phyloP scores from a whole-genome alignment of 2,113 vertebrate species.

The Trochalopteron elliotii region DNA sequence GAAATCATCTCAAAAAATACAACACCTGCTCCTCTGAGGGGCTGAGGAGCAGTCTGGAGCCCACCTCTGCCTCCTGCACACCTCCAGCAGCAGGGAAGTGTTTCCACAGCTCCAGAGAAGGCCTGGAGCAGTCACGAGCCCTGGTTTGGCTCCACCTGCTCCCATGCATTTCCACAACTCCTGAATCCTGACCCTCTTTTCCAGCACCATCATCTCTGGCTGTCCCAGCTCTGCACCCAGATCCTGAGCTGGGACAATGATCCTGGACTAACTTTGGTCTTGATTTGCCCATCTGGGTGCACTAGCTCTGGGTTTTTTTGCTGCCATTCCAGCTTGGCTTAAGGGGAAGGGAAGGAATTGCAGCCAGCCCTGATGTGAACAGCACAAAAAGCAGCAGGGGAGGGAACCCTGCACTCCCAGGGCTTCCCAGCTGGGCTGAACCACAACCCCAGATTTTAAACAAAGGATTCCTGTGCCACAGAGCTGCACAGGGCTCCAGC shows the following conservation, averaged over 20 bases:
- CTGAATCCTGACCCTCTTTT: background rate
- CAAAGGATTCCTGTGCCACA: background rate
- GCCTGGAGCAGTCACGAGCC: background rate
- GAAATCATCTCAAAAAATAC: background rate
- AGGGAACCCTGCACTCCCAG: background rate
- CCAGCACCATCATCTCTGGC: accelerated
- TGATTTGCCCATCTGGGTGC: background rate
- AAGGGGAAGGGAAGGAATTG: background rate
- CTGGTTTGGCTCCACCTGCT: background rate
- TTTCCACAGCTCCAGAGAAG: background rate
- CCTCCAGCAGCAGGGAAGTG: background rate
- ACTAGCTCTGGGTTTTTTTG: background rate
- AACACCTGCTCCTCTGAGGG: background rate
- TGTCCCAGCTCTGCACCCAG: background rate
- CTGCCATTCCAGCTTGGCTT: background rate
- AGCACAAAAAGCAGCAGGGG: background rate
- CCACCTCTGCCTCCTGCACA: background rate
- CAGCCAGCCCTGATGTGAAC: accelerated
- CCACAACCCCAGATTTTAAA: accelerated
- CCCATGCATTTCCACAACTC: background rate
- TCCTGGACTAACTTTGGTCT: background rate
- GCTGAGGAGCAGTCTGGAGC: background rate
- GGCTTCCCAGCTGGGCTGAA: background rate
- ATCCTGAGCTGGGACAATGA: accelerated
- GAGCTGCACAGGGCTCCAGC: background rate